Evolutionary conservation across 2,113 vertebrate genomes (phyloP).

Genomic region (Hyaena hyaena): DNA sequence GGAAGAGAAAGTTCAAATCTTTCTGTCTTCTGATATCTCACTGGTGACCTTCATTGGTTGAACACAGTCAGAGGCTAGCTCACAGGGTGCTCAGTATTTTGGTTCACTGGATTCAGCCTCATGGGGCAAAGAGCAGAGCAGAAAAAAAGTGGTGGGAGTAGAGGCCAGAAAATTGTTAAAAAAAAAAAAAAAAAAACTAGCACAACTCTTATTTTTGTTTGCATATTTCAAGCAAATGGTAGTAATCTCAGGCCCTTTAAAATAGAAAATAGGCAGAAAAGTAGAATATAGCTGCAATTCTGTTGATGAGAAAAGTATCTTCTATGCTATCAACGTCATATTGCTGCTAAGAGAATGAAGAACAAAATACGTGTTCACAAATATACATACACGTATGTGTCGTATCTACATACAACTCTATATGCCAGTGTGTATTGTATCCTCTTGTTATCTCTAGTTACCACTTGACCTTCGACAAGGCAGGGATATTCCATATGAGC

Average conservation of each 20-base stretch:
- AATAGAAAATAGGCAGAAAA: neutral
- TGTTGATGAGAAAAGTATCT: neutral
- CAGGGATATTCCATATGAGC: neutral
- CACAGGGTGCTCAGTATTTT: neutral
- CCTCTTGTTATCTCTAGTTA: neutral
- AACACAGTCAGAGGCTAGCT: neutral
- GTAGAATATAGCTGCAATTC: neutral
- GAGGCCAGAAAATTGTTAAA: neutral
- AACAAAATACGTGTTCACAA: slow-evolving; percentile 15
- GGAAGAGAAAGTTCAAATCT: neutral
- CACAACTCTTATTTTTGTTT: neutral
- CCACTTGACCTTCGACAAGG: neutral
- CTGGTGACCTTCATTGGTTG: neutral
- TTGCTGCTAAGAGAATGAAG: neutral
- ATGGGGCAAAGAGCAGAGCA: neutral
- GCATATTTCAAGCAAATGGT: neutral
- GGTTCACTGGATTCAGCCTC: neutral
- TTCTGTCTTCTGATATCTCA: neutral
- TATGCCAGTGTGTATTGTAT: neutral
- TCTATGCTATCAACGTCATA: slow-evolving; percentile 1
- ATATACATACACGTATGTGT: neutral
- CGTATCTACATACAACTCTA: neutral
- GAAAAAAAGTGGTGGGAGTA: neutral
- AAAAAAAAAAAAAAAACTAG: neutral
- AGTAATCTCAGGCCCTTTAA: neutral